phyloP scores from a whole-genome alignment of 1,140 invertebrate genomes.

The Drosophila chauvacae region DNA sequence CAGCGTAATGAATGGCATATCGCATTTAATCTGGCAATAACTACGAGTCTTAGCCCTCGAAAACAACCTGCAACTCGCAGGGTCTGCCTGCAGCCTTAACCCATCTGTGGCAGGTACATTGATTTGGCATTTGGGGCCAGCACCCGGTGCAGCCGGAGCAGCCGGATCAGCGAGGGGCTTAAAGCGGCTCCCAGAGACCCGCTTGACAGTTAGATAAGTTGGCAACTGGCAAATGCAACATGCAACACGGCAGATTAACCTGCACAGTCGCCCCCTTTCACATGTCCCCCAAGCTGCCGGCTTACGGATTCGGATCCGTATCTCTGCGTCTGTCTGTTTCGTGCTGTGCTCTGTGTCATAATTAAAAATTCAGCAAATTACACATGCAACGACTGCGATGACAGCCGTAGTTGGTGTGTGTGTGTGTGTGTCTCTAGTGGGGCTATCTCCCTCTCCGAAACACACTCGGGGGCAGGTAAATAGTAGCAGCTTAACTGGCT shows the following conservation, averaged over 20 bases:
- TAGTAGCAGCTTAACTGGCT: not conserved
- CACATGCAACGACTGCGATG: conserved; percentile 62
- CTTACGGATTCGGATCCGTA: conserved; percentile 34
- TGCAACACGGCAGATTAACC: conserved; percentile 50
- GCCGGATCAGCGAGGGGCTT: conserved; percentile 18
- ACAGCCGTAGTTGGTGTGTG: conserved; percentile 7
- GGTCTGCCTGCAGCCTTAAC: conserved; percentile 3
- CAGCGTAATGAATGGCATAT: conserved; percentile 17
- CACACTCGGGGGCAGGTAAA: conserved; percentile 4
- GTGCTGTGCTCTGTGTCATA: conserved; percentile 63
- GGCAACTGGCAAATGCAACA: conserved; percentile 52
- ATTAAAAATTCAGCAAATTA: conserved; percentile 77
- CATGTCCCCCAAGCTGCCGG: not conserved
- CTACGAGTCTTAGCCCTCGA: conserved; percentile 16
- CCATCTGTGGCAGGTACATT: conserved; percentile 21
- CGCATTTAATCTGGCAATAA: conserved; percentile 26
- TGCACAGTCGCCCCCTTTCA: conserved; percentile 6
- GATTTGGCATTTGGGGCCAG: conserved; percentile 30
- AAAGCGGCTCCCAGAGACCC: conserved; percentile 32
- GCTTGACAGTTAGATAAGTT: conserved; percentile 52
- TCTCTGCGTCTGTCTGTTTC: conserved; percentile 20
- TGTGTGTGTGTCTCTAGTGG: not conserved
- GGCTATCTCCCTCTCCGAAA: conserved; percentile 9
- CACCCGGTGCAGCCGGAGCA: not conserved
- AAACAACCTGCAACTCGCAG: conserved; percentile 1